phyloP scores from a whole-genome alignment of 2,113 vertebrate genomes.

The Chrysemys picta region DNA sequence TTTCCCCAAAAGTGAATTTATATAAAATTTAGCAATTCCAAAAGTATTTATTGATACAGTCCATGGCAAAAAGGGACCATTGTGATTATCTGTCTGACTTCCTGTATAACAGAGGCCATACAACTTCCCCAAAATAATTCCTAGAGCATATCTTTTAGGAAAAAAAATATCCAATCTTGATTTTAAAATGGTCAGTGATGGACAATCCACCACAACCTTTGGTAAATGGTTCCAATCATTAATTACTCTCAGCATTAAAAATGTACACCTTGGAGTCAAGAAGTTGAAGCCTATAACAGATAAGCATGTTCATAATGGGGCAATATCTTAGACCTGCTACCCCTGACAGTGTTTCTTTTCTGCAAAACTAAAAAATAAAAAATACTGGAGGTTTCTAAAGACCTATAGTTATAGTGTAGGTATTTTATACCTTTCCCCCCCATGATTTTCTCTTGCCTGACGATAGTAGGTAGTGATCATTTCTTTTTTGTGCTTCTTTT shows the following conservation, averaged over 20 bases:
- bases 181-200: background rate
- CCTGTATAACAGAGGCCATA: background rate
- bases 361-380: background rate
- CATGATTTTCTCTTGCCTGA: background rate
- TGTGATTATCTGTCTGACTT: background rate
- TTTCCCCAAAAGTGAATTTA: background rate
- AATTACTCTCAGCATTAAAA: background rate
- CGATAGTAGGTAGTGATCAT: background rate
- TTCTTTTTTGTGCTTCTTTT: background rate
- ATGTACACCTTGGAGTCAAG: background rate
- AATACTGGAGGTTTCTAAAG: background rate
- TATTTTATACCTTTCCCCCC: background rate
- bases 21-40: background rate
- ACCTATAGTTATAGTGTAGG: background rate
- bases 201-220: background rate
- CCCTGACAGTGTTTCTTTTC: background rate
- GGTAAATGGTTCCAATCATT: background rate
- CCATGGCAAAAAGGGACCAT: background rate
- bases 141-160: background rate
- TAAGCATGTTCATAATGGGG: background rate
- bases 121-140: background rate
- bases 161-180: background rate
- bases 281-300: slow-evolving; percentile 23
- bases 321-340: slow-evolving; percentile 6
- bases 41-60: background rate